Evolutionary conservation across 2,797 vertebrate species (phyloP), one percentile per base, ranked within the genome.

Genomic region (Graptemys geographica): DNA sequence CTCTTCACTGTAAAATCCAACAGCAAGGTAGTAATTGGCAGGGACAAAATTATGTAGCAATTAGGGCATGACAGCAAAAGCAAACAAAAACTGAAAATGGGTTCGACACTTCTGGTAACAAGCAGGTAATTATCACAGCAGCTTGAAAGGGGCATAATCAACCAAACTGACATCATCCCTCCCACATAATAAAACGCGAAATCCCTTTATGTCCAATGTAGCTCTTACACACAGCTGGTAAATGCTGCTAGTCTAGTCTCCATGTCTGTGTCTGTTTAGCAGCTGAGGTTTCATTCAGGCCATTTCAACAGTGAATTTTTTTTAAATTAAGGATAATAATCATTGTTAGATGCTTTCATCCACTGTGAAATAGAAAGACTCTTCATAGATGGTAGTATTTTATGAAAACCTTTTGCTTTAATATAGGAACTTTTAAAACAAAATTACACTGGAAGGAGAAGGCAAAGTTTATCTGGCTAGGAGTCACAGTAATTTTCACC

Each of bases 81-180:
- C 93, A 97, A 97, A 97, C 97, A 97, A 96, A 97, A 95, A 97
- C 89, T 96, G 96, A 97, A 96, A 98, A 97, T 97, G 94, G 94
- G 96, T 96, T 97, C 93, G 91, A 96, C 96, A 97, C 95, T 98
- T 97, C 96, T 97, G 92, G 96, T 96, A 97, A 97, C 94, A 96
- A 97, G 97, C 96, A 97, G 95, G 96, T 96, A 97, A 97, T 97
- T 97, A 98, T 97, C 97, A 97, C 96, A 97, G 97, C 97, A 95
- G 97, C 95, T 96, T 97, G 97, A 97, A 98, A 98, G 91, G 94
- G 93, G 94, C 97, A 97, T 97, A 96, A 97, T 97, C 96, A 96
- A 96, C 95, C 96, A 97, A 97, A 97, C 93, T 95, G 95, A 97
- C 96, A 97, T 96, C 97, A 96, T 95, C 95, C 96, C 96, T 96